These are phyloP conservation scores for Drosophila lowei DNA, from an alignment of 1,140 invertebrate species.

Conservation along the genomic window DNA sequence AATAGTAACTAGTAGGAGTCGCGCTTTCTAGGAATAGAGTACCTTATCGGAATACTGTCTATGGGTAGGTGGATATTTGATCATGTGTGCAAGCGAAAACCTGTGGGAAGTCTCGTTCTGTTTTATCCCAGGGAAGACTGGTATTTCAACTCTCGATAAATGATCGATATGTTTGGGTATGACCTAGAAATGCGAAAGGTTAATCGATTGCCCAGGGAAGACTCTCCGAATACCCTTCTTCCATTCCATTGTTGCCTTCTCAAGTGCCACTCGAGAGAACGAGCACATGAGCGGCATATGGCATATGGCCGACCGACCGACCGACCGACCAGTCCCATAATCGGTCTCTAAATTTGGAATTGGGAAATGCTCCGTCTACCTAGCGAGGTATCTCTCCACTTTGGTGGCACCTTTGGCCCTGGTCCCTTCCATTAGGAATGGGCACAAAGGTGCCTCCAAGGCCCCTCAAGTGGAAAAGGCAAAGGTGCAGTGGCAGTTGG, in stretches of 20 bases:
- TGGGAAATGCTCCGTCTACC: slow-evolving; percentile 13
- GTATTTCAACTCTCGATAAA: no score
- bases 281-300: slow-evolving; percentile 41
- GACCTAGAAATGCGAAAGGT: no score
- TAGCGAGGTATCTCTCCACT: slow-evolving; percentile 2
- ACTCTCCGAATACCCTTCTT: no score
- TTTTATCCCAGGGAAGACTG: no score
- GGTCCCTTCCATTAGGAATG: slow-evolving; percentile 27
- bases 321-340: slow-evolving; percentile 19
- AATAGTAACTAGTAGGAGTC: not conserved
- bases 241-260: not conserved
- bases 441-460: slow-evolving; percentile 62
- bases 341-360: slow-evolving; percentile 44
- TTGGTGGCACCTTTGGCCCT: slow-evolving; percentile 38
- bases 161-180: no score
- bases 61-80: no score
- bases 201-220: no score
- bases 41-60: no score
- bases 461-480: slow-evolving; percentile 66
- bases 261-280: slow-evolving; percentile 27
- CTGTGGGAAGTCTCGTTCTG: no score
- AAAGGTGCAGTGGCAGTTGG: slow-evolving; percentile 57
- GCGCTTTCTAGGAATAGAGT: no score
- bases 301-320: not conserved
- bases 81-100: no score